A percentile compares a stretch with the other conserved stretches of the same genome.
phyloP scores from a whole-genome alignment of 2,797 vertebrate species.

The Poeciliopsis turneri region DNA sequence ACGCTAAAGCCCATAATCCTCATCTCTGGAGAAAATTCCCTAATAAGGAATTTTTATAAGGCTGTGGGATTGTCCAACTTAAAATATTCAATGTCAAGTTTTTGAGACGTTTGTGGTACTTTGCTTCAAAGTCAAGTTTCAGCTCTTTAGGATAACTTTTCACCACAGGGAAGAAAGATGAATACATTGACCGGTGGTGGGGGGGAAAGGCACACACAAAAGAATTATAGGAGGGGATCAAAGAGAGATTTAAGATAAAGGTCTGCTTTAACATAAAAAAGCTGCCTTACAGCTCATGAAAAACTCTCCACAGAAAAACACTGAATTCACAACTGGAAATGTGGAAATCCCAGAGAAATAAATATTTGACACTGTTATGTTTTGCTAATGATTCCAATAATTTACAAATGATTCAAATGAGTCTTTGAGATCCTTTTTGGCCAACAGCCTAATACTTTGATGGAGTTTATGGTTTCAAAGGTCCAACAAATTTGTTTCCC shows the following conservation, averaged over 20 bases:
- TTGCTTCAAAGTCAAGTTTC: conserved; percentile 70
- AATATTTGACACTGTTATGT: not conserved
- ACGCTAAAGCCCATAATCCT: conserved; percentile 71
- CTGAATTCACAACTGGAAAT: not conserved
- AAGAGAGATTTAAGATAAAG: conserved; percentile 60
- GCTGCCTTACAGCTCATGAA: conserved; percentile 10
- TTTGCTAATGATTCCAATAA: not conserved
- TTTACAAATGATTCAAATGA: not conserved
- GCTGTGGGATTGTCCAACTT: conserved; percentile 62
- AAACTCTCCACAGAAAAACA: conserved; percentile 17
- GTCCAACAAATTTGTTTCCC: not conserved
- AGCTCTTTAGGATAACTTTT: conserved; percentile 60
- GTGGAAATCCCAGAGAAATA: not conserved
- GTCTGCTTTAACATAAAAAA: conserved; percentile 35
- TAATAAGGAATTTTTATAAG: conserved; percentile 72
- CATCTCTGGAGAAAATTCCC: conserved; percentile 69
- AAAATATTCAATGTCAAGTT: conserved; percentile 72
- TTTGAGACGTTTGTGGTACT: conserved; percentile 64
- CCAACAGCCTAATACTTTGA: conserved; percentile 15
- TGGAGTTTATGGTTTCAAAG: not conserved
- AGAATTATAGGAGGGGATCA: conserved; percentile 63
- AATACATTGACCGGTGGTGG: conserved; percentile 37
- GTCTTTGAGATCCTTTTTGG: not conserved
- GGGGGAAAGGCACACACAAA: conserved; percentile 3
- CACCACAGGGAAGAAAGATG: conserved; percentile 56